Evolutionary conservation across 2,113 vertebrate species (phyloP).

Genomic region (Lethenteron reissneri): DNA sequence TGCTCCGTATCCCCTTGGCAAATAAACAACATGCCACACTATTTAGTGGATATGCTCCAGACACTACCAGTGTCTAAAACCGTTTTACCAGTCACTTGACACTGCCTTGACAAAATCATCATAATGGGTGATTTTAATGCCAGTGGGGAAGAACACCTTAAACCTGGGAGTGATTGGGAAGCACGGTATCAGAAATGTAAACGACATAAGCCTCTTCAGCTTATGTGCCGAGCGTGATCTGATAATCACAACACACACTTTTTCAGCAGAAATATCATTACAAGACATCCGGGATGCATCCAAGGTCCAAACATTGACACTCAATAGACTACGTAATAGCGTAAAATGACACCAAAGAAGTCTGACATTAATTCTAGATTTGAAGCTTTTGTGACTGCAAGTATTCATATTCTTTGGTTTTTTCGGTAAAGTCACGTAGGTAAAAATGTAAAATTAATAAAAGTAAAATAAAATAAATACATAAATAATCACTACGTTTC

Average conservation of each 20-base stretch:
- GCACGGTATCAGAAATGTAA: neutral
- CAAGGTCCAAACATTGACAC: neutral
- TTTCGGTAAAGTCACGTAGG: too few species aligned
- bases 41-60: too few species aligned
- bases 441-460: too few species aligned
- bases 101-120: neutral
- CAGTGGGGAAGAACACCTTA: neutral
- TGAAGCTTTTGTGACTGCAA: too few species aligned
- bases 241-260: neutral
- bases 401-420: too few species aligned
- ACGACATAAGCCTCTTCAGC: neutral
- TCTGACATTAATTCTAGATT: neutral
- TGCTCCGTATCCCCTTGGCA: too few species aligned
- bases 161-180: neutral
- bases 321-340: neutral
- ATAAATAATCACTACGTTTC: too few species aligned
- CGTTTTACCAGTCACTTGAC: too few species aligned
- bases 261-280: neutral
- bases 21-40: too few species aligned
- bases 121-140: neutral
- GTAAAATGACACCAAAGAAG: neutral
- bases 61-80: too few species aligned
- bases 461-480: too few species aligned
- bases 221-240: neutral
- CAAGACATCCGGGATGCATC: neutral